Conservation (phyloP, 2,113 vertebrate species). For the Tamias sibiricus region DNA sequence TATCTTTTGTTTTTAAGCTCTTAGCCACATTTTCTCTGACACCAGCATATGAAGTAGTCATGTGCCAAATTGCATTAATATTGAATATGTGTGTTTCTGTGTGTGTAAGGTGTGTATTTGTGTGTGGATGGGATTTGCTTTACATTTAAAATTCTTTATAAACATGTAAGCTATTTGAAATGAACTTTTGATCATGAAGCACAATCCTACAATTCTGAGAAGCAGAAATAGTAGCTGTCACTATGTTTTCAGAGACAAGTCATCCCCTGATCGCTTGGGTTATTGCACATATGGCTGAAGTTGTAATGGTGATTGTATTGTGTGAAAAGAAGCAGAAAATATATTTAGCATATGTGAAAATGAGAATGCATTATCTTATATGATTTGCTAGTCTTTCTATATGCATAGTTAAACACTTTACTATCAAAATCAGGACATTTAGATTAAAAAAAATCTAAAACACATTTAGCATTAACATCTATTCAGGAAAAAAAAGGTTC, state of each 20-base stretch:
- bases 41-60: not conserved
- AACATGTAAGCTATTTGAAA: not conserved
- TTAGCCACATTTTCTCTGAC: not conserved
- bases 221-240: not conserved
- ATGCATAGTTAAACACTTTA: not conserved
- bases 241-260: not conserved
- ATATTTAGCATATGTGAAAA: not conserved
- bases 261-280: not conserved
- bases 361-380: not conserved
- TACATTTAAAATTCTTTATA: not conserved
- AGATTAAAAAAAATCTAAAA: not conserved
- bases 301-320: not conserved
- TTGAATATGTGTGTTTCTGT: not conserved
- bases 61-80: not conserved
- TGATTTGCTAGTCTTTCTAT: not conserved
- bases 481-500: not conserved
- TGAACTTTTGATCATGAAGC: not conserved
- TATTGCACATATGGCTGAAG: not conserved
- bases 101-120: no score
- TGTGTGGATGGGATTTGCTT: not conserved
- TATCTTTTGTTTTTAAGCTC: not conserved
- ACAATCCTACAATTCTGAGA: not conserved
- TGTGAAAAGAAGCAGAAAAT: conserved; percentile 21
- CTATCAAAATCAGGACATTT: not conserved
- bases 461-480: not conserved